Evolutionary conservation across 2,113 vertebrate species (phyloP), one percentile per base, ranked within the genome.

Genomic region (Pollimyrus isidori): DNA sequence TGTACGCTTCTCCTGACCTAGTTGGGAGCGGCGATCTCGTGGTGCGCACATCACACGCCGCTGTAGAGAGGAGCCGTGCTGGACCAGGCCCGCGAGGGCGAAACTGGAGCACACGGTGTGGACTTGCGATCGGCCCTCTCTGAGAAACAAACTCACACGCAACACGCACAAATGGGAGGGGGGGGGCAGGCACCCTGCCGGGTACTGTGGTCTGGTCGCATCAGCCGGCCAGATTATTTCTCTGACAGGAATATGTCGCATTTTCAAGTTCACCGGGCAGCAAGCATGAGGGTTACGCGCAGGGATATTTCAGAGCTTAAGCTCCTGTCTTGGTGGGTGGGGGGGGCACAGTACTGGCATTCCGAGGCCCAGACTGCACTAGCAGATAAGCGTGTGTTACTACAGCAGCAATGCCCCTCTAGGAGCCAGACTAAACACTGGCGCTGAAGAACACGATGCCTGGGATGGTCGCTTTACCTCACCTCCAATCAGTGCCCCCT

Each of bases 11-110:
- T 90, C 88, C 53, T 91, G 93, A 93, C 91, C 94, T 92, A 93
- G 23, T 92, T 95, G 94, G 92, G 91, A 93, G 90, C 89, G 87
- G 92, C 92, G 92, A 86, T 91, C 91, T 91, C 83, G 49, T 82
- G 89, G 92, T 82, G 91, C 87, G 91, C 91, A 49, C 85, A 89
- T 82, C 90, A 83, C 17, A 87, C 7, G 53, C 83, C 50, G 21
- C 83, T 35, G 73, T 17, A 7, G 49, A 62, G 39, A 89, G 2
- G 19, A 10, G 48, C 23, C 82, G 46, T 46, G 35, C 39, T 46
- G 48, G 4, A 49, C 42, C 58, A 7, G 62, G 3, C 35, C 69
- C 87, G 85, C 69, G 89, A 88, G 48, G 84, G 83, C 19, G 30
- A 65, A 76, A 42, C 56, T 49, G 39, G 21, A n/a, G 76, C 69